Evolutionary conservation across 2,888 invertebrate genomes (phyloP).

Genomic region (Sminthurides aquaticus): DNA sequence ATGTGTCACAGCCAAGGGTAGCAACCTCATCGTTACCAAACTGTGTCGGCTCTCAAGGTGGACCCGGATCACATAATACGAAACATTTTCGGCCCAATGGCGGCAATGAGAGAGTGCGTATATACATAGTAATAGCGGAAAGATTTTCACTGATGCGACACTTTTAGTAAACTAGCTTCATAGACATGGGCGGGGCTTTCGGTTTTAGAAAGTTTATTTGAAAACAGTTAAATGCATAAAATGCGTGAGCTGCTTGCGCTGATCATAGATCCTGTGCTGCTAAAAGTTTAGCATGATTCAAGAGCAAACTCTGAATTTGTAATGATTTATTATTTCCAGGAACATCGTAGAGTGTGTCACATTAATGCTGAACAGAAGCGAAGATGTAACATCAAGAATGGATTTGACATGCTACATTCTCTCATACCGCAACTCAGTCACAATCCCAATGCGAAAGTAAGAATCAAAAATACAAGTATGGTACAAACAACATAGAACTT

Average conservation of each 20-base stretch:
- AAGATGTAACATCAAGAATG: slow-evolving; percentile 90
- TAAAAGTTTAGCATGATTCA: too few relatives aligned
- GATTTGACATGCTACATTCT: slow-evolving; percentile 87
- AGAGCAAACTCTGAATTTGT: too few relatives aligned
- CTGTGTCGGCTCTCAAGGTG: slow-evolving; percentile 37
- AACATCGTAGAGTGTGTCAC: slow-evolving; percentile 76
- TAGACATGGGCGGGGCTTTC: too few relatives aligned
- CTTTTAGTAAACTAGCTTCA: too few relatives aligned
- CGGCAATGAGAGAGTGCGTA: slow-evolving; percentile 44
- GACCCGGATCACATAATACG: slow-evolving; percentile 44
- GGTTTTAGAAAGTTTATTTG: too few relatives aligned
- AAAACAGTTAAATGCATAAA: too few relatives aligned
- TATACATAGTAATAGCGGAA: too few relatives aligned
- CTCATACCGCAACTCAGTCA: slow-evolving; percentile 84
- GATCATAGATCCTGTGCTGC: too few relatives aligned
- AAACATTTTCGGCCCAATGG: slow-evolving; percentile 44
- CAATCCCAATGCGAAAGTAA: slow-evolving; percentile 80
- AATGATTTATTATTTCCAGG: slow-evolving; percentile 48
- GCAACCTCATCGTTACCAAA: slow-evolving; percentile 40
- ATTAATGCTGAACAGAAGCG: slow-evolving; percentile 94
- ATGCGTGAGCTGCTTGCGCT: too few relatives aligned
- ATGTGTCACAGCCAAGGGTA: slow-evolving; percentile 36
- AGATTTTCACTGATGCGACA: too few relatives aligned
- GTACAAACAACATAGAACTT: slow-evolving; percentile 3
- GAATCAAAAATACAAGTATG: background rate